Evolutionary conservation across 2,113 vertebrate genomes (phyloP).

Genomic region (Aptenodytes forsteri): DNA sequence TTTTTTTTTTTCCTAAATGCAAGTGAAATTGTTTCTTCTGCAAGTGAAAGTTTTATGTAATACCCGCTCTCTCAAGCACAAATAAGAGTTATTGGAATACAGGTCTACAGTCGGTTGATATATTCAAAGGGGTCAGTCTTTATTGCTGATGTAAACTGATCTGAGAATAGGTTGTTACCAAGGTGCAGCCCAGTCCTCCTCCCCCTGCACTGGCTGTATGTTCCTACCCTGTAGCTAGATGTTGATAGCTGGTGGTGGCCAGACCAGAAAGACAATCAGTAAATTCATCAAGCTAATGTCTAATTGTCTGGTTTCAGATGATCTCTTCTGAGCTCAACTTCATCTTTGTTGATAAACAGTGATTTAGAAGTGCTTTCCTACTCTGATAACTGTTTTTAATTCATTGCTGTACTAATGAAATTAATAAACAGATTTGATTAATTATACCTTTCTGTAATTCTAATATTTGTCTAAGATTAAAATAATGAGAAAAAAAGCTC

Average conservation of each 20-base stretch:
- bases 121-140: neutral
- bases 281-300: neutral
- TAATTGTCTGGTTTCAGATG: neutral
- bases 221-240: neutral
- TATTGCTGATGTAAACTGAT: neutral
- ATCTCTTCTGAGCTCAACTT: neutral
- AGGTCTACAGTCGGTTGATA: neutral
- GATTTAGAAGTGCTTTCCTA: neutral
- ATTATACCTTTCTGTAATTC: neutral
- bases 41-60: neutral
- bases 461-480: neutral
- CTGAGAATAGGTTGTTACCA: neutral
- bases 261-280: neutral
- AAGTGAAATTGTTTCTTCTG: neutral
- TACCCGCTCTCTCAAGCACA: neutral
- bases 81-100: neutral
- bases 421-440: neutral
- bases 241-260: neutral
- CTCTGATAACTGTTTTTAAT: neutral
- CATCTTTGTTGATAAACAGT: neutral
- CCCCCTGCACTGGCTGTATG: rapidly evolving
- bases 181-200: neutral
- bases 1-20: neutral
- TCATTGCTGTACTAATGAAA: neutral
- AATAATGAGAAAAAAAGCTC: neutral